A percentile compares a stretch with the other conserved stretches of the same genome.
Evolutionary conservation across 1,140 invertebrate genomes (phyloP).

Genomic region (Hylyphantes graminicola): DNA sequence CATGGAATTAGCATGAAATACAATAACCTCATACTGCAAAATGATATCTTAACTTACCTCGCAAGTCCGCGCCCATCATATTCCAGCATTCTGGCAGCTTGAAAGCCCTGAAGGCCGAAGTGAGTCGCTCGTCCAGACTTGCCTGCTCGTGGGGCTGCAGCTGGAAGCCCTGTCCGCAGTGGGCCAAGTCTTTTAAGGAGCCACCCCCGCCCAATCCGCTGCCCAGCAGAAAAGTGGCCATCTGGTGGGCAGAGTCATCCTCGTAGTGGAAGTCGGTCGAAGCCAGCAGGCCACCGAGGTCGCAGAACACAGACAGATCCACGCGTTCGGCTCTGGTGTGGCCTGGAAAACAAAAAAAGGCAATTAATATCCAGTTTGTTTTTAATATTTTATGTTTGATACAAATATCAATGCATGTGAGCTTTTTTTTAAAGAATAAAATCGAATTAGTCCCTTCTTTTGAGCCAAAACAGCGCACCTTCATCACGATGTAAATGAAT

Average conservation of each 20-base stretch:
- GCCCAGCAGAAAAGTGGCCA: constrained; percentile 39
- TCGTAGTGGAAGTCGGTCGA: constrained; percentile 48
- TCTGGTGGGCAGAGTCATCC: constrained; percentile 47
- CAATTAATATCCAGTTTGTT: constrained; percentile 1
- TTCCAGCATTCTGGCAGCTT: constrained; percentile 51
- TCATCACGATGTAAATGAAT: too few species aligned
- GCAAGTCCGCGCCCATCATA: constrained; percentile 38
- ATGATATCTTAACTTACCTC: not conserved
- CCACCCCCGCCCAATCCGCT: constrained; percentile 23
- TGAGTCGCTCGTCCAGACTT: constrained; percentile 34
- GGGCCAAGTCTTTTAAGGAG: constrained; percentile 32
- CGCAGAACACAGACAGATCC: constrained; percentile 28
- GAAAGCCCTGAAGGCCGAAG: constrained; percentile 40
- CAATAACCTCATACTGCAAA: too few species aligned
- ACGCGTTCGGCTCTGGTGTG: constrained; percentile 43
- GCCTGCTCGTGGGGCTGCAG: constrained; percentile 13
- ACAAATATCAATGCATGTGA: too few species aligned
- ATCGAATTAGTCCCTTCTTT: too few species aligned
- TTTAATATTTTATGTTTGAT: too few species aligned
- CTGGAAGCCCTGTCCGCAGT: constrained; percentile 21
- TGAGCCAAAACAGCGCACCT: too few species aligned
- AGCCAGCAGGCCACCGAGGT: constrained; percentile 1
- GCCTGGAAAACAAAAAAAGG: constrained; percentile 32
- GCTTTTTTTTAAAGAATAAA: too few species aligned
- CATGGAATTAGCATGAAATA: too few species aligned